Percentiles rank a stretch among this genome's conserved stretches.
These are phyloP conservation scores for Propithecus deckenii DNA, from an alignment of 2,797 vertebrate genomes.

Conservation along the genomic window DNA sequence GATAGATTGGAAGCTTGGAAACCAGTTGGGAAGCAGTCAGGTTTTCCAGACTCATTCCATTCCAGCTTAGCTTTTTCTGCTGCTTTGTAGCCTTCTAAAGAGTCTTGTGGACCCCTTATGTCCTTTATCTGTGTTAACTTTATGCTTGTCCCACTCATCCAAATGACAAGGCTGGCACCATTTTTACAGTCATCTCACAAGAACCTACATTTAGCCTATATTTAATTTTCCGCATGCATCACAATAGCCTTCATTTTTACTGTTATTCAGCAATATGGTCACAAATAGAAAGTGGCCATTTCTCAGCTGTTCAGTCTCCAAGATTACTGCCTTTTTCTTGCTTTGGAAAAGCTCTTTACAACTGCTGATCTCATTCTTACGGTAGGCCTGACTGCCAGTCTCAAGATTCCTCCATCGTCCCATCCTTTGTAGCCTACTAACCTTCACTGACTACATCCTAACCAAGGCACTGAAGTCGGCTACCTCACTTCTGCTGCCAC, in stretches of 20 bases:
- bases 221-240: neutral
- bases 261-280: neutral
- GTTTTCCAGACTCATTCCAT: neutral
- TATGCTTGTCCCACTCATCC: neutral
- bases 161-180: neutral
- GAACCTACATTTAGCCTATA: neutral
- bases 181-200: neutral
- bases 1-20: neutral
- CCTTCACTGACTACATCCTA: neutral
- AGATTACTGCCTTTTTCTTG: neutral
- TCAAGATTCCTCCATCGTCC: neutral
- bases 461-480: neutral
- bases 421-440: neutral
- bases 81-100: neutral
- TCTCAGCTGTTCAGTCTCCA: neutral
- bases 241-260: neutral
- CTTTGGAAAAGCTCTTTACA: neutral
- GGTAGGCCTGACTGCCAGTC: neutral
- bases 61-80: neutral
- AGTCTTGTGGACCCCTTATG: neutral
- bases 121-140: neutral
- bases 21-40: neutral
- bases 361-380: neutral
- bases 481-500: neutral
- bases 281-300: neutral